Conservation (phyloP, 2,113 vertebrate species). For the Mirza zaza region DNA sequence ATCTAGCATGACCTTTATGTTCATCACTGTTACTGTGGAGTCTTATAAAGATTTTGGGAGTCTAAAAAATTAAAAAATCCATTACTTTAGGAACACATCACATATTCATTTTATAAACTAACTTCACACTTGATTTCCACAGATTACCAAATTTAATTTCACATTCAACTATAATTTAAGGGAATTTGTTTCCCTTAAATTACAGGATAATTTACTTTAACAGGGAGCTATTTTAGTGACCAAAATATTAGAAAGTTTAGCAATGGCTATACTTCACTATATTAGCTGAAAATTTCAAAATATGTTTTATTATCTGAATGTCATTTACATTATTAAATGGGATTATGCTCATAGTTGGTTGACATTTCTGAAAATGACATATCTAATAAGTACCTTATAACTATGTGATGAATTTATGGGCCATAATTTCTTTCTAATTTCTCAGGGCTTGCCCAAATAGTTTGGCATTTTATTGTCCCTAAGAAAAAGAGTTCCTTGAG, state of each 20-base stretch:
- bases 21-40: not conserved
- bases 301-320: conserved; percentile 30
- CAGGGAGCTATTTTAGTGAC: not conserved
- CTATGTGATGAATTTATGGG: not conserved
- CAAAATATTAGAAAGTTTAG: conserved; percentile 5
- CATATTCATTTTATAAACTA: conserved; percentile 41
- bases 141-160: conserved; percentile 54
- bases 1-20: not conserved
- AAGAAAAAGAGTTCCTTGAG: not conserved
- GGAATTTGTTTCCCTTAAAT: conserved; percentile 16
- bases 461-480: not conserved
- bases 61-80: conserved; percentile 40
- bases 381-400: conserved; percentile 7
- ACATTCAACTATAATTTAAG: conserved; percentile 43
- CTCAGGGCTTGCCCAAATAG: not conserved
- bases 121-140: conserved; percentile 60
- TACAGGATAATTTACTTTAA: conserved; percentile 16
- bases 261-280: not conserved
- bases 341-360: not conserved
- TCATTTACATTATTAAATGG: not conserved
- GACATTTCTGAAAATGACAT: conserved; percentile 44
- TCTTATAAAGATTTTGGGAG: not conserved
- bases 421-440: conserved; percentile 37
- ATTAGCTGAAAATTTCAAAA: conserved; percentile 18
- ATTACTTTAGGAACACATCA: conserved; percentile 10